phyloP scores from a whole-genome alignment of 1,140 invertebrate genomes.

The Cheumatopsyche charites region DNA sequence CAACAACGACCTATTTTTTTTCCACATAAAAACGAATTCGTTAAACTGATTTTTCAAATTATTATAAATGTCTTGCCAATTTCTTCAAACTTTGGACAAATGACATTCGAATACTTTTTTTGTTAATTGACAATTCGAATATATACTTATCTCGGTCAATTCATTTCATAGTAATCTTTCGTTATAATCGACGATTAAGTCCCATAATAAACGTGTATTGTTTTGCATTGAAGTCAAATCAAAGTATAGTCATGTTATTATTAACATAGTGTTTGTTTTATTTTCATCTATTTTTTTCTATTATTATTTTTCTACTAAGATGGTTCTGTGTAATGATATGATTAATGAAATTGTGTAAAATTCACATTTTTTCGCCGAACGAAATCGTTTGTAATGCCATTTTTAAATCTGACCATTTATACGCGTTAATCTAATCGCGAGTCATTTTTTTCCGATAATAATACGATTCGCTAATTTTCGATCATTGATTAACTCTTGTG shows the following conservation, averaged over 20 bases:
- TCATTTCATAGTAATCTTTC: background rate
- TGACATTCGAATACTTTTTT: background rate
- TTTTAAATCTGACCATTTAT: conserved; percentile 14
- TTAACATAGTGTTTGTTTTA: conserved; percentile 19
- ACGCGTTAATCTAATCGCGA: background rate
- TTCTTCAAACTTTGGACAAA: background rate
- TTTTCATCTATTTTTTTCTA: background rate
- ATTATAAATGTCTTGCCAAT: background rate
- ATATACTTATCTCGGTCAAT: conserved; percentile 12
- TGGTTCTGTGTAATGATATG: background rate
- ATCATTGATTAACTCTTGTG: background rate
- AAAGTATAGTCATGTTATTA: conserved; percentile 26
- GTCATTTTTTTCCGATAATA: background rate
- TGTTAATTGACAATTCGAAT: background rate
- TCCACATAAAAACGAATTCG: background rate
- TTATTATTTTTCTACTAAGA: no score
- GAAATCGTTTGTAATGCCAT: conserved; percentile 18
- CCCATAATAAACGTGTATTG: background rate
- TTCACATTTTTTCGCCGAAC: conserved; percentile 14
- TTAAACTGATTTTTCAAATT: background rate
- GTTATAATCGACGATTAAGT: background rate
- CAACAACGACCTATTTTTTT: background rate
- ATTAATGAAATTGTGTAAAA: conserved; percentile 4
- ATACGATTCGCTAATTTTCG: background rate
- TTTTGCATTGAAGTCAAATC: conserved; percentile 10